Percentiles rank a stretch among this genome's conserved stretches.
These are phyloP conservation scores for Lycorma delicatula DNA, from an alignment of 1,140 invertebrate genomes.

Conservation along the genomic window DNA sequence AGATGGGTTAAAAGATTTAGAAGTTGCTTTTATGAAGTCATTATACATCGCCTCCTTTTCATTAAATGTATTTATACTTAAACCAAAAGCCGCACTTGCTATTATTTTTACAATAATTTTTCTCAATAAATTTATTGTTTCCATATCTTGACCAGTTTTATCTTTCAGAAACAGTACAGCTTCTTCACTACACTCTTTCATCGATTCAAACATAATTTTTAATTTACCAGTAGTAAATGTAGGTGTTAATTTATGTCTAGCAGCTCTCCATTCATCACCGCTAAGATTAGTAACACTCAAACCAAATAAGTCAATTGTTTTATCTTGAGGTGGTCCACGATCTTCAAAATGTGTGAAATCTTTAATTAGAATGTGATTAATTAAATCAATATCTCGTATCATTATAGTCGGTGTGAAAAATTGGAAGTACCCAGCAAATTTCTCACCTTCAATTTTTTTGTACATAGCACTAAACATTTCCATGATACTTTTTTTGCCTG, in stretches of 20 bases:
- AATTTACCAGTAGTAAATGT: constrained; percentile 43
- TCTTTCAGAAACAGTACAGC: no score
- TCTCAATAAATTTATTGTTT: no score
- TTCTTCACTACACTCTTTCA: no score
- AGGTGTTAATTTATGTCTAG: constrained; percentile 37
- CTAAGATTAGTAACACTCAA: neutral
- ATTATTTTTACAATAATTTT: no score
- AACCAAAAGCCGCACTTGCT: no score
- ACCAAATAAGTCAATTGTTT: neutral
- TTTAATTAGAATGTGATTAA: neutral
- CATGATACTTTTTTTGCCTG: no score
- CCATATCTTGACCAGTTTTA: no score
- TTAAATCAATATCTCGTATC: neutral
- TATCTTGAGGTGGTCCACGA: neutral
- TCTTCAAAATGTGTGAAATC: neutral
- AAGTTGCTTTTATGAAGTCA: no score
- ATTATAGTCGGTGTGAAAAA: neutral
- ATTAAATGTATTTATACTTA: no score
- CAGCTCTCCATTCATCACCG: constrained; percentile 21
- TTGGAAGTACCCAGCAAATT: neutral
- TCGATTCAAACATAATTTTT: constrained; percentile 44
- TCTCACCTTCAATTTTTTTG: neutral
- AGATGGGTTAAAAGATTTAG: no score
- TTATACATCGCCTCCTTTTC: no score
- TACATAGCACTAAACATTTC: neutral